Base-by-base conservation (phyloP, 2,888 invertebrate genomes). In the Heteromyza rotundicornis region DNA sequence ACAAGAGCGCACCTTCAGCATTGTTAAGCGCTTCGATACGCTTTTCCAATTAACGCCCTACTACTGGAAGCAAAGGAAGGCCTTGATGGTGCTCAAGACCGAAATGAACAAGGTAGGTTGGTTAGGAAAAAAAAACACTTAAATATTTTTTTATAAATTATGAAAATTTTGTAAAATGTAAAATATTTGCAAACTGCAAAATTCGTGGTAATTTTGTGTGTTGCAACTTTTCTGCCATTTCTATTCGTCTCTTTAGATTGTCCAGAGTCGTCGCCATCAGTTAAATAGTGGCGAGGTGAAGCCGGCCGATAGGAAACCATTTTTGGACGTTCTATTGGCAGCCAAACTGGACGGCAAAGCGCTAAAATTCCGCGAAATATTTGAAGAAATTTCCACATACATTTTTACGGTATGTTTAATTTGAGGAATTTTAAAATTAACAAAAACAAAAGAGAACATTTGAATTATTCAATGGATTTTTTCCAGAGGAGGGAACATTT, bases 331-430 rank as follows among this genome's bases (percentile, higher is more conserved):
- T 7, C 64, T 80, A n/a, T 50, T 80, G 32, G 40, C 69, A 1
- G 70, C 76, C 23, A 74, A 76, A 32, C 68, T 79, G 16, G 76
- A 80, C 59, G 75, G 74, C 0, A 40, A 66, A 17, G 64, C 72
- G 2, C 64, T 81, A 1, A 74, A 75, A 20, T 70, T 73, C 7
- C 32, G 63, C 1, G 78, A 79, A 60, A 74, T 81, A 32, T 69
- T 76, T 35, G 76, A 80, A 55, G 80, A 81, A 56, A 52, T 80
- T 12, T 77, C 78, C 8, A 81, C 80, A 27, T 81, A 77, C 62
- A 76, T 79, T 60, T 81, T 78, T 60, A 69, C 77, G 22, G 80
- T 80, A 59, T 63, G 69, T 64, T 19, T 12, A 1, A n/a, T 1
- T 49, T n/a, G n/a, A n/a, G n/a, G n/a, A 57, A 10, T 17, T 16